phyloP scores from a whole-genome alignment of 2,888 invertebrate species.

The Cistogaster globosa region DNA sequence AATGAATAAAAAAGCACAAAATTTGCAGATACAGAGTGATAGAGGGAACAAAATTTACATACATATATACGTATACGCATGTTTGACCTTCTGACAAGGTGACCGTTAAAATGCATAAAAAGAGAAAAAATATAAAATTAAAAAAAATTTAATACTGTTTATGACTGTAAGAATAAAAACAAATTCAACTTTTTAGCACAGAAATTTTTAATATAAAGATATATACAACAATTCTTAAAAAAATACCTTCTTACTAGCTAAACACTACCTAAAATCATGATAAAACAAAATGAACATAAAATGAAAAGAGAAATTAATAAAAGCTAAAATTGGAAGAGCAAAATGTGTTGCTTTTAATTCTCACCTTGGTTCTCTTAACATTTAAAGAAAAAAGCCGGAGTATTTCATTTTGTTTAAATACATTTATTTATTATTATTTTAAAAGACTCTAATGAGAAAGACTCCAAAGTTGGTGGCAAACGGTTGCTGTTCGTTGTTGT shows the following conservation, averaged over 20 bases:
- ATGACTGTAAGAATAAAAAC: too few relatives aligned
- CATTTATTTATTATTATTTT: background rate
- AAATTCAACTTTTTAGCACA: too few relatives aligned
- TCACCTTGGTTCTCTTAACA: conserved; percentile 8
- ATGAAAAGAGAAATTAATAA: background rate
- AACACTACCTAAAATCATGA: background rate
- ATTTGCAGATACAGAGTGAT: background rate
- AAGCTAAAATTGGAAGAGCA: background rate
- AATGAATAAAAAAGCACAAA: conserved; percentile 20
- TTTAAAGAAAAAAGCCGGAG: background rate
- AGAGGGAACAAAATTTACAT: conserved; percentile 35
- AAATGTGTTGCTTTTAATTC: background rate
- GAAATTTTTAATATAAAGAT: background rate
- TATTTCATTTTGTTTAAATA: background rate
- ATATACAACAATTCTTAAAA: background rate
- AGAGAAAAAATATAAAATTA: conserved; percentile 38
- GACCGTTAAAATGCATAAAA: conserved; percentile 79
- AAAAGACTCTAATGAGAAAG: conserved; percentile 78
- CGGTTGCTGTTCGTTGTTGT: conserved; percentile 77
- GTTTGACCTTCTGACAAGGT: conserved; percentile 85
- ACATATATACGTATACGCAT: conserved; percentile 77
- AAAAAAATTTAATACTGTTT: background rate
- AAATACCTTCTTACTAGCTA: too few relatives aligned
- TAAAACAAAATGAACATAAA: background rate
- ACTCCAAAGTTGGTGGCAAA: conserved; percentile 81